Evolutionary conservation across 2,888 invertebrate genomes (phyloP).

Genomic region (Alsophila aescularia): DNA sequence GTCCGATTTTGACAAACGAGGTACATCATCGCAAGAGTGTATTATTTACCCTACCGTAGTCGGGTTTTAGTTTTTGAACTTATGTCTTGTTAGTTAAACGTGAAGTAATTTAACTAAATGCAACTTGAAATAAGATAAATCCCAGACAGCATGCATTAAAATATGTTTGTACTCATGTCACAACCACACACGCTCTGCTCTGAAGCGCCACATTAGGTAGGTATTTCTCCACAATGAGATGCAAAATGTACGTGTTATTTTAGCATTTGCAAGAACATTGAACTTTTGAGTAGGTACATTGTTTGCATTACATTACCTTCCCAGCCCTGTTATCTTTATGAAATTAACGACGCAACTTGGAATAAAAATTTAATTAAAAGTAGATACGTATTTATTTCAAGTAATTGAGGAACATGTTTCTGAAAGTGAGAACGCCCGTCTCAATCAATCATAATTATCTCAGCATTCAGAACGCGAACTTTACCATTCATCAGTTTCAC

Average conservation of each 20-base stretch:
- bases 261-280: constrained; percentile 14
- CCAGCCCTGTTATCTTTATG: constrained; percentile 9
- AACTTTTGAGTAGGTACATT: not conserved
- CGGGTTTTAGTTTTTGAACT: too few relatives aligned
- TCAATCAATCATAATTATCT: constrained; percentile 32
- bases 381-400: not conserved
- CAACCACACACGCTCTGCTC: constrained; percentile 14
- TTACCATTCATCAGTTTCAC: constrained; percentile 26
- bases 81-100: not conserved
- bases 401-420: constrained; percentile 5
- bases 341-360: constrained; percentile 2
- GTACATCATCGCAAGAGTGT: too few relatives aligned
- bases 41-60: too few relatives aligned
- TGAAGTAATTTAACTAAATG: constrained; percentile 4
- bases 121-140: constrained; percentile 6
- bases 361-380: not conserved
- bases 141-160: constrained; percentile 9
- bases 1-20: too few relatives aligned
- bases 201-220: too few relatives aligned
- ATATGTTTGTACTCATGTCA: constrained; percentile 6
- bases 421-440: constrained; percentile 7
- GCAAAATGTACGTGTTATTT: constrained; percentile 16
- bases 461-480: constrained; percentile 17
- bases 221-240: constrained; percentile 14
- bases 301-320: constrained; percentile 6